Conservation (phyloP, 2,113 vertebrate species). For the Oceanodroma tethys region DNA sequence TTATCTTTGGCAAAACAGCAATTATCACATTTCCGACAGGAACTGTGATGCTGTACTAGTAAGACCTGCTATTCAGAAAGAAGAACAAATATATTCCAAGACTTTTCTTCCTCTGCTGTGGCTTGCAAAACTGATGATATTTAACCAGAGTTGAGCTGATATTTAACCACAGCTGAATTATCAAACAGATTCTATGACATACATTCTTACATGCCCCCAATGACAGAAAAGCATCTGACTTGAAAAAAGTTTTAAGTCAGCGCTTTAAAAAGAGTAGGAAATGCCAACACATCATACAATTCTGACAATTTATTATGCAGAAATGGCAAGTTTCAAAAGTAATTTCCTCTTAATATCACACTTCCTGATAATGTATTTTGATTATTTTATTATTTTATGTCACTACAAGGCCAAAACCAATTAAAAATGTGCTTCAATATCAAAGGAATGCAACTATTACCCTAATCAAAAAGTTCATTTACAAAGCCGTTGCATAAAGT, state of each 20-base stretch:
- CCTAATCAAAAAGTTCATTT: not conserved
- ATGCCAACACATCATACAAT: not conserved
- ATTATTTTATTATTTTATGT: not conserved
- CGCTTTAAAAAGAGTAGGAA: not conserved
- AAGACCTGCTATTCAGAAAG: not conserved
- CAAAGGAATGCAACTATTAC: not conserved
- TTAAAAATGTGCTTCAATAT: not conserved
- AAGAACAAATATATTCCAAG: not conserved
- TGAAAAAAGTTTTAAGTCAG: not conserved
- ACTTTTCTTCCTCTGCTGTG: not conserved
- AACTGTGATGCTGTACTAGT: not conserved
- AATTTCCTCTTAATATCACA: not conserved
- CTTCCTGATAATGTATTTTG: not conserved
- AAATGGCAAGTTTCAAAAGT: not conserved
- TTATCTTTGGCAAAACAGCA: not conserved
- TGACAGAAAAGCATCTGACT: not conserved
- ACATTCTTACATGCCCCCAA: not conserved
- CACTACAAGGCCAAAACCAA: not conserved
- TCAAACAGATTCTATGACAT: not conserved
- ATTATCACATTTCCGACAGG: not conserved
- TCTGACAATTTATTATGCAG: not conserved
- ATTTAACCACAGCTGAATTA: not conserved
- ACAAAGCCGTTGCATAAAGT: not conserved
- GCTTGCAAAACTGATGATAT: not conserved
- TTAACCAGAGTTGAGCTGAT: not conserved